Base-by-base conservation (phyloP, 2,888 invertebrate species). In the Dione juno region DNA sequence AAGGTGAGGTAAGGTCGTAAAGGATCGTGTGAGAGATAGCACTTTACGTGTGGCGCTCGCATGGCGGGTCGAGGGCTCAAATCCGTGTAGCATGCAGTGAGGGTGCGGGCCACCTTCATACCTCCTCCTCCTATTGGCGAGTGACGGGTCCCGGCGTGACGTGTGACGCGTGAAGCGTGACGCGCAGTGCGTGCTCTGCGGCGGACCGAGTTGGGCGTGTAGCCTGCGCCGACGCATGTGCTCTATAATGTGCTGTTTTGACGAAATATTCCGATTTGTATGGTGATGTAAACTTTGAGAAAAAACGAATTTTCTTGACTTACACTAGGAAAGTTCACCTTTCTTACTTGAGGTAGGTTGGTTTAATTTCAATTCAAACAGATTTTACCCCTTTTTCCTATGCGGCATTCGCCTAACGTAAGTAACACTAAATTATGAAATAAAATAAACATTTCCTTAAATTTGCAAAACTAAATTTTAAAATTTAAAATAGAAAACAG, bases 221-320 rank as follows among this genome's bases (percentile, higher is more conserved):
- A 13, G 65, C 14, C 53, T 65, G 71, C 71, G 71, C 69, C 57
- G 48, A 61, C 71, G 68, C 71, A 66, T 66, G 71, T 71, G 71
- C 59, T 59, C 16, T 5, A 35, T 40, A 28, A 52, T 43, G 28
- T 65, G 48, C 16, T 16, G 37, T 19, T 16, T 48, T 37, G 21
- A 21, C 40, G 54, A 54, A 41, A 10, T 61, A 28, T n/a, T 50
- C 45, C 35, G 10, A 66, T 45, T n/a, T 9, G 43, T 14, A 52
- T 59, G 53, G 59, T 11, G 61, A 61, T 16, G 37, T 16, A 43
- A 53, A 45, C 40, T 70, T 53, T 16, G 50, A 28, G 37, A 21
- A 61, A 37, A 9, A 48, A 19, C 14, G 37, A 54, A 19, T 19
- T 53, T 16, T 48, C 48, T 63, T 69, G 69, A 64, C 8, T 53